Conservation (phyloP, 2,888 invertebrate genomes). For the Drosophila birchii region DNA sequence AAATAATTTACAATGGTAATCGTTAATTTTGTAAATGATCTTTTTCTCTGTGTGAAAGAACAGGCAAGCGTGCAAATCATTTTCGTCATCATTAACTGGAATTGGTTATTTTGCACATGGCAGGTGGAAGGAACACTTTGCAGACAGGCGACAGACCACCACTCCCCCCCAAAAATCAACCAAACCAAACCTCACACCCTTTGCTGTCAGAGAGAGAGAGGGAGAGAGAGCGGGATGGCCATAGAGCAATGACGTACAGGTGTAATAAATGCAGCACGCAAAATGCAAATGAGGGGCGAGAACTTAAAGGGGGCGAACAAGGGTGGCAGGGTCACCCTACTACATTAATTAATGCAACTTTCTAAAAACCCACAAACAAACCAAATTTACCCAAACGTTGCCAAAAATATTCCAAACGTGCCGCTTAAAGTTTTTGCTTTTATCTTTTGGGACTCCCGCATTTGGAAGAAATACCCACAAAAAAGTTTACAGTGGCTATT, state of each 20-base stretch:
- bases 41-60: conserved; percentile 2
- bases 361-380: conserved; percentile 43
- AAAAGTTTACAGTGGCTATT: conserved; percentile 19
- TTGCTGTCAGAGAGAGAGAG: conserved; percentile 16
- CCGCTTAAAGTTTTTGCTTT: conserved; percentile 48
- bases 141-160: conserved; percentile 29
- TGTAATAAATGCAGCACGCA: conserved; percentile 74
- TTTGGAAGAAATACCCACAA: conserved; percentile 15
- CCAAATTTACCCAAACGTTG: conserved; percentile 23
- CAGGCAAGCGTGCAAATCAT: conserved; percentile 25
- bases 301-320: conserved; percentile 22
- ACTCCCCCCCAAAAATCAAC: conserved; percentile 18
- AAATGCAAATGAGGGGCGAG: conserved; percentile 63
- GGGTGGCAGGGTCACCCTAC: conserved; percentile 32
- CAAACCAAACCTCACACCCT: conserved; percentile 9
- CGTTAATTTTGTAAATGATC: background rate
- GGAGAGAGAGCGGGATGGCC: conserved; percentile 15
- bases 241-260: conserved; percentile 48
- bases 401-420: conserved; percentile 40
- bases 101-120: conserved; percentile 40
- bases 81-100: conserved; percentile 46
- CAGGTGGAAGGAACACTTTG: conserved; percentile 39
- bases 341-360: conserved; percentile 43
- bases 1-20: background rate
- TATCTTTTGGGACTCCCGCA: conserved; percentile 38